A percentile compares a stretch with the other conserved stretches of the same genome.
Conservation (phyloP, 2,888 invertebrate genomes). For the Stegophylla sp. region DNA sequence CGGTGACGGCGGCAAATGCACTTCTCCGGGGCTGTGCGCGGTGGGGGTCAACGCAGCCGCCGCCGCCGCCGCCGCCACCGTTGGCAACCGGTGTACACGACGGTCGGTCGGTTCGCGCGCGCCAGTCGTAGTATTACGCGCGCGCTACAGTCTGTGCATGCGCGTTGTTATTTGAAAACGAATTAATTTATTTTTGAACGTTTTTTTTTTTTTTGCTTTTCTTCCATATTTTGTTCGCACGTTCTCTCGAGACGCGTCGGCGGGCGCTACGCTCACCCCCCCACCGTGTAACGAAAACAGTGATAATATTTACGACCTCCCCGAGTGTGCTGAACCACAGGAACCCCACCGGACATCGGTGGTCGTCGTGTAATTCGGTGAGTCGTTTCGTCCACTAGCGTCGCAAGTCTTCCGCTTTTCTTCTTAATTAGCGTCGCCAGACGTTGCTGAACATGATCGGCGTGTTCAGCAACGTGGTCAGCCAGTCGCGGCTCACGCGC, state of each 20-base stretch:
- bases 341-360: not conserved
- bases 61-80: constrained; percentile 24
- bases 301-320: too few relatives aligned
- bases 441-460: too few relatives aligned
- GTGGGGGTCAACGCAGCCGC: constrained; percentile 43
- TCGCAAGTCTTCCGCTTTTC: too few relatives aligned
- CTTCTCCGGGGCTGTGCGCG: constrained; percentile 27
- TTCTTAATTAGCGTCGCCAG: too few relatives aligned
- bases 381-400: too few relatives aligned
- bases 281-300: too few relatives aligned
- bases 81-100: constrained; percentile 53
- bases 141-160: not conserved
- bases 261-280: not conserved
- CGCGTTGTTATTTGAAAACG: too few relatives aligned
- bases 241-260: not conserved
- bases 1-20: not conserved
- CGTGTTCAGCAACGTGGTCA: constrained; percentile 81
- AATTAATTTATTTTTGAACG: too few relatives aligned
- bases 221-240: too few relatives aligned
- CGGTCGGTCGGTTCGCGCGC: constrained; percentile 43
- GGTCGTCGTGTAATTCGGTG: too few relatives aligned
- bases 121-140: constrained; percentile 44
- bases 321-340: too few relatives aligned
- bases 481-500: constrained; percentile 73
- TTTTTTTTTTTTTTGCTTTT: not conserved